Percentiles rank a stretch among this genome's conserved stretches.
Conservation (phyloP, 2,888 invertebrate species). For the Macaria notata region DNA sequence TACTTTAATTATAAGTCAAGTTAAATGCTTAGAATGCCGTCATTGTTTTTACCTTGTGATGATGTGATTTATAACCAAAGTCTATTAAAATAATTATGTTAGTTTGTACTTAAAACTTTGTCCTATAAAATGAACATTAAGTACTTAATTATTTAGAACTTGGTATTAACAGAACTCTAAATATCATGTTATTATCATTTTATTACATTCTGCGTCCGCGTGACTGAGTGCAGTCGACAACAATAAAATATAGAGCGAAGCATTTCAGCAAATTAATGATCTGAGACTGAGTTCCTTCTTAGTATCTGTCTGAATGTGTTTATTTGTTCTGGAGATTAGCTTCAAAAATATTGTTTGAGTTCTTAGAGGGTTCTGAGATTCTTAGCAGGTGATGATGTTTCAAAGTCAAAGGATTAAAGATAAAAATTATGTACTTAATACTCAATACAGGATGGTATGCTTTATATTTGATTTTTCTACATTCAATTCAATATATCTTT, state of each 20-base stretch:
- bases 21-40: no score
- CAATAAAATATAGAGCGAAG: slow-evolving; percentile 71
- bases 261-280: slow-evolving; percentile 55
- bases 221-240: slow-evolving; percentile 44
- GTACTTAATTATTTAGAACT: not conserved
- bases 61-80: no score
- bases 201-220: slow-evolving; percentile 42
- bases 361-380: slow-evolving; percentile 1
- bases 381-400: not conserved
- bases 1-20: no score
- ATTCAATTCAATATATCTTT: not conserved
- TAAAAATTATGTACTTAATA: not conserved
- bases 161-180: slow-evolving; percentile 38
- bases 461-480: not conserved
- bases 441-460: not conserved
- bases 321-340: slow-evolving; percentile 2
- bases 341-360: slow-evolving; percentile 1
- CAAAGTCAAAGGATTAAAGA: not conserved
- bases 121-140: no score
- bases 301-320: slow-evolving; percentile 12
- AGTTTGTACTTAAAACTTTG: no score
- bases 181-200: slow-evolving; percentile 35
- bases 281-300: slow-evolving; percentile 21
- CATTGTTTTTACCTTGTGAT: no score
- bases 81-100: no score